Percentiles rank a stretch among this genome's conserved stretches.
Conservation (phyloP, 2,888 invertebrate species). For the Synanthedon vespiformis region DNA sequence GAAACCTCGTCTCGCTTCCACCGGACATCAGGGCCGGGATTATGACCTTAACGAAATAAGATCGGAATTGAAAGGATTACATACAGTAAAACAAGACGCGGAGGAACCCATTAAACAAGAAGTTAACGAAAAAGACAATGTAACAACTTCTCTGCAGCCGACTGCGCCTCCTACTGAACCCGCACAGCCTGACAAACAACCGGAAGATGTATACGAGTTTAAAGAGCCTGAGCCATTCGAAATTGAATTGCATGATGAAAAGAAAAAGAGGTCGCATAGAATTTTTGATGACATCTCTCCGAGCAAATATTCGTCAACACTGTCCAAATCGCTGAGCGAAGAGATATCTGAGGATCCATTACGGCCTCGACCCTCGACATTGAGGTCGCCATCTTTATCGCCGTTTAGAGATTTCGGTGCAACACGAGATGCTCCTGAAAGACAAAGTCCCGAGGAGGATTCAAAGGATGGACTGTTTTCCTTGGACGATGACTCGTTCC, state of each 20-base stretch:
- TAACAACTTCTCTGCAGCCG: constrained; percentile 13
- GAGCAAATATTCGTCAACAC: constrained; percentile 54
- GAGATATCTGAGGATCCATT: constrained; percentile 64
- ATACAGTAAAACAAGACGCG: constrained; percentile 60
- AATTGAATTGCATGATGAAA: constrained; percentile 77
- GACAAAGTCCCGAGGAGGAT: constrained; percentile 74
- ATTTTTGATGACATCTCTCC: constrained; percentile 66
- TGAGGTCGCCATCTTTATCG: constrained; percentile 54
- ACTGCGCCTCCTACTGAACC: constrained; percentile 24
- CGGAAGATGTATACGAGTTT: constrained; percentile 85
- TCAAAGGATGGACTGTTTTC: constrained; percentile 72
- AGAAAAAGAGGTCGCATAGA: constrained; percentile 61
- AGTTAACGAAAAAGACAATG: constrained; percentile 26
- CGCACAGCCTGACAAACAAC: constrained; percentile 43
- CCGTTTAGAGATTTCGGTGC: constrained; percentile 52
- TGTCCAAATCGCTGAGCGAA: constrained; percentile 65
- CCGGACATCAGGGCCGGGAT: constrained; percentile 69
- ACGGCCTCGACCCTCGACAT: constrained; percentile 32
- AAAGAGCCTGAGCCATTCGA: constrained; percentile 92
- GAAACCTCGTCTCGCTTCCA: constrained; percentile 32
- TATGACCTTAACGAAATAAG: constrained; percentile 88
- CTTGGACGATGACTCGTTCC: constrained; percentile 72
- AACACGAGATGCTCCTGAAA: constrained; percentile 69
- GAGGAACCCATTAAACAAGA: constrained; percentile 45
- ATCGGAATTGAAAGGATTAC: constrained; percentile 84